These are phyloP conservation scores for Pinctada fucata DNA, from an alignment of 2,888 invertebrate species.

Conservation along the genomic window DNA sequence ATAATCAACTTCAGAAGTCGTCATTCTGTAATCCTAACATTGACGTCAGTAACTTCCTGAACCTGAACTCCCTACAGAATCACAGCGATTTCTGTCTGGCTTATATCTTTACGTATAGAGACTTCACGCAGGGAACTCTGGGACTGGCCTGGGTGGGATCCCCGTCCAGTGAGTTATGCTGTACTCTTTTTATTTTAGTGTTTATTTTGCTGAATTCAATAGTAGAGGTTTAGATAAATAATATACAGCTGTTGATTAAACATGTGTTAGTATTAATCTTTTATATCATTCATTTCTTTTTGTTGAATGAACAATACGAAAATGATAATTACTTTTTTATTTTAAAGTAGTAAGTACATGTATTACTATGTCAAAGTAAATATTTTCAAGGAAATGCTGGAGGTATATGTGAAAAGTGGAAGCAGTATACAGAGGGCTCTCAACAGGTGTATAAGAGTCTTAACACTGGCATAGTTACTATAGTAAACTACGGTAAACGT, in stretches of 20 bases:
- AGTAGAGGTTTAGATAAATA: no score
- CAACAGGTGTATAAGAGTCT: conserved; percentile 83
- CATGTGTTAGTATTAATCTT: no score
- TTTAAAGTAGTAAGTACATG: no score
- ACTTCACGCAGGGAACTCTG: conserved; percentile 98
- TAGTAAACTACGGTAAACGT: conserved; percentile 93
- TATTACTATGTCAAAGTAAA: not conserved
- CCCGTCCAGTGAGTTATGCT: conserved; percentile 62
- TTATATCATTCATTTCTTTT: no score
- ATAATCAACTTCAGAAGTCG: conserved; percentile 10
- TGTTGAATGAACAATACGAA: no score
- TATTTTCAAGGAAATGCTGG: conserved; percentile 90
- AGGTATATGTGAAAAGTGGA: conserved; percentile 98
- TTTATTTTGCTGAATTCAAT: no score
- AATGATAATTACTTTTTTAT: no score
- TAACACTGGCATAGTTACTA: conserved; percentile 99
- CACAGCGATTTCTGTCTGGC: conserved; percentile 99
- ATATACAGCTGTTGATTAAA: no score
- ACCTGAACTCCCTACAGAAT: conserved; percentile 96
- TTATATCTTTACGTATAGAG: conserved; percentile 99
- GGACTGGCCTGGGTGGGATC: conserved; percentile 99
- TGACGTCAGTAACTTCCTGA: conserved; percentile 98
- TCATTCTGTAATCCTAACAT: conserved; percentile 95
- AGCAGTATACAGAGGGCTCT: conserved; percentile 78
- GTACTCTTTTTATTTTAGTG: not conserved